Evolutionary conservation across 2,797 vertebrate genomes (phyloP).

Genomic region (Enteromius unitaeniatus): DNA sequence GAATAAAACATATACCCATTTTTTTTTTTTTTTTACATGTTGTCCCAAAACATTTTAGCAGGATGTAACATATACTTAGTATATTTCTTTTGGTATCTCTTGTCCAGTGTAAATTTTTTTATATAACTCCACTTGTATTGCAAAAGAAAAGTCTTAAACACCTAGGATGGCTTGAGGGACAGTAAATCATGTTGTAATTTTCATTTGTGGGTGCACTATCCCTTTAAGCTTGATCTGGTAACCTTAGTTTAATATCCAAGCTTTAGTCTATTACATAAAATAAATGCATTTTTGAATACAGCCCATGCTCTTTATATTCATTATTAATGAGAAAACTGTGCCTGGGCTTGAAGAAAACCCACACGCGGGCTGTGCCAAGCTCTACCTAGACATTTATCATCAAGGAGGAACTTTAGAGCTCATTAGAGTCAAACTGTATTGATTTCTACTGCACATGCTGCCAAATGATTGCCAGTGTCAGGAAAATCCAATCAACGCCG

Average conservation of each 20-base stretch:
- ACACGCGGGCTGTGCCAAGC: background rate
- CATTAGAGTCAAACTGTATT: conserved; percentile 40
- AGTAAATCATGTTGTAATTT: background rate
- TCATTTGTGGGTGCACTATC: background rate
- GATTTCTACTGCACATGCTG: conserved; percentile 31
- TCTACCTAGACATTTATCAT: conserved; percentile 6
- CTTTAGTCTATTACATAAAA: conserved; percentile 9
- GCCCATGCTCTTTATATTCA: conserved; percentile 8
- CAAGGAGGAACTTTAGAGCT: conserved; percentile 34
- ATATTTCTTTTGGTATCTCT: no score
- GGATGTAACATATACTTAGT: no score
- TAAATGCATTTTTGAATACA: conserved; percentile 23
- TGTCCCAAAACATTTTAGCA: no score
- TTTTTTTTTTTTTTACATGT: no score
- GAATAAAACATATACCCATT: no score
- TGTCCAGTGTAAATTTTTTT: no score
- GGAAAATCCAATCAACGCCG: conserved; percentile 29
- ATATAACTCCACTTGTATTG: no score
- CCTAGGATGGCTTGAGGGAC: background rate
- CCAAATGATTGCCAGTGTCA: conserved; percentile 16
- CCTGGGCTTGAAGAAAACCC: background rate
- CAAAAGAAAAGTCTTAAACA: no score
- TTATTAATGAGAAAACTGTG: background rate
- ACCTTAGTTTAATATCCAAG: conserved; percentile 17
- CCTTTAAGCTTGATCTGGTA: background rate